Evolutionary conservation across 2,113 vertebrate genomes (phyloP).

Genomic region (Ahaetulla prasina): DNA sequence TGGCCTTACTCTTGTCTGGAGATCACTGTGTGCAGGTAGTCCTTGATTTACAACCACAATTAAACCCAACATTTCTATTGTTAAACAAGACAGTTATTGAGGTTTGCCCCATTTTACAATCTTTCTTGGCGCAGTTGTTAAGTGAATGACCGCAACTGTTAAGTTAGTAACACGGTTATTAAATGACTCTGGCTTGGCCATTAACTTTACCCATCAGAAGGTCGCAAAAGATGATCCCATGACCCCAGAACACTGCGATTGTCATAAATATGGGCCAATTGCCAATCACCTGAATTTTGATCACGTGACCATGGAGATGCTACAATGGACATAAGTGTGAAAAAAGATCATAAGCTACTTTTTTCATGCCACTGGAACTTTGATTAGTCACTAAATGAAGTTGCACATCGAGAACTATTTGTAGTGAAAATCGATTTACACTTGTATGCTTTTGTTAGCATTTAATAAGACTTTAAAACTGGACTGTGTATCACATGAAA

Average conservation of each 20-base stretch:
- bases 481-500: constrained; percentile 58
- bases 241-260: background rate
- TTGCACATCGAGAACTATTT: background rate
- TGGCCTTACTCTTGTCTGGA: background rate
- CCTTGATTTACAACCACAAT: background rate
- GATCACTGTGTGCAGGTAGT: background rate
- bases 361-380: background rate
- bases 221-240: background rate
- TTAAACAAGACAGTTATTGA: background rate
- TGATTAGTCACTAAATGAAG: background rate
- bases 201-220: background rate
- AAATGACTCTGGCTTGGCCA: background rate
- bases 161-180: background rate
- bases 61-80: background rate
- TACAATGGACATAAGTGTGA: background rate
- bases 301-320: background rate
- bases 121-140: background rate
- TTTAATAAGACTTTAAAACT: constrained; percentile 48
- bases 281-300: background rate
- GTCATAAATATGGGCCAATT: background rate
- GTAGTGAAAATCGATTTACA: background rate
- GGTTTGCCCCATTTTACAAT: background rate
- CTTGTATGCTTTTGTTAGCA: constrained; percentile 42
- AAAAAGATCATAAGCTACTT: background rate
- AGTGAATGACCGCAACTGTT: too few relatives aligned